Evolutionary conservation across 2,888 invertebrate species (phyloP), one percentile per base, ranked within the genome.

Genomic region (Watsonalla binaria): DNA sequence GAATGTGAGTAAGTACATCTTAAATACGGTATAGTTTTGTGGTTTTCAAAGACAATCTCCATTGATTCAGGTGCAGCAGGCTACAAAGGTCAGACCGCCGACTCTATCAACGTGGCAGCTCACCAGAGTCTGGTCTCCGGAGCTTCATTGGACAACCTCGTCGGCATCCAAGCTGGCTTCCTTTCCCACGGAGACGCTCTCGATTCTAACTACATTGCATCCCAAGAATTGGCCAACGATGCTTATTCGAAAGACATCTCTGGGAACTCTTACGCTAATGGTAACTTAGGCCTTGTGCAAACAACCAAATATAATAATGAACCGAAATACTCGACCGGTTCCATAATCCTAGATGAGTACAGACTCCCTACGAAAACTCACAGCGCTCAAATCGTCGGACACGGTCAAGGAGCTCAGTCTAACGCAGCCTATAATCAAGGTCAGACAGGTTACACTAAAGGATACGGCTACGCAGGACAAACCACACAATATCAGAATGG

Each of bases 61-160:
- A 13, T 5, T 46, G 24, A 70, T 78, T 49, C 76, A 91, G 91
- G 91, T 53, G 86, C 89, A 53, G 78, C 83, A 42, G 90, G 90
- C 5, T 91, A 82, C 72, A 80, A 84, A 58, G 91, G 91, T 0
- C 83, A 88, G 61, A 88, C 91, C 34, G 91, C 90, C 0, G 86
- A 91, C 51, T 76, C 87, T 0, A 76, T 91, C 13, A 91, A 91
- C 68, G 78, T 91, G 0, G 91, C 91, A 0, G 91, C 82, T 47
- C 91, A 91, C 62, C 84, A 90, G 55, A 90, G 90, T 54, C 70
- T 91, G 6, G 74, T 80, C 6, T 91, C 91, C 1, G 91, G 91
- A 5, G 91, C 91, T 0, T 73, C 90, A 1, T 65, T 88, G 6
- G 63, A 85, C 62, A 91, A 91, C 62, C 74, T 84, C 6, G 90